These are phyloP conservation scores for Cristatella mucedo DNA, from an alignment of 2,888 invertebrate species.

Conservation along the genomic window DNA sequence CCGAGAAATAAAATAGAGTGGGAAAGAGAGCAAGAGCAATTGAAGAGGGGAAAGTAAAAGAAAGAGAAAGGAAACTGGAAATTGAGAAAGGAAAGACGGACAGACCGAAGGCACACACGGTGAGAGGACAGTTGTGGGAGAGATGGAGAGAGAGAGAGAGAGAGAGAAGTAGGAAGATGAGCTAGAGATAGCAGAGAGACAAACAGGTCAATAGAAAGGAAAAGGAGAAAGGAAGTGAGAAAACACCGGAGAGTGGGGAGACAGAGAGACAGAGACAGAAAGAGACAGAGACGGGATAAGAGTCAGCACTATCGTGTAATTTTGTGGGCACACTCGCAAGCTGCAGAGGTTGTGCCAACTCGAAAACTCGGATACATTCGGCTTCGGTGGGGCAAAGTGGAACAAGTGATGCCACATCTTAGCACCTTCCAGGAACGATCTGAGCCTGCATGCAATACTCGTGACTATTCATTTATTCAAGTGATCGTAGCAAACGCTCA, in stretches of 20 bases:
- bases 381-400: no score
- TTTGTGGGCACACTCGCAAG: no score
- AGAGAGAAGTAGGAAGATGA: not conserved
- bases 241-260: not conserved
- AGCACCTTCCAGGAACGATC: no score
- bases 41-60: slow-evolving; percentile 4
- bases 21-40: slow-evolving; percentile 2
- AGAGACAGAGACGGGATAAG: not conserved
- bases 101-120: slow-evolving; percentile 1
- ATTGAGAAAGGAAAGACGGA: not conserved
- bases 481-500: no score
- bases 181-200: not conserved
- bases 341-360: no score
- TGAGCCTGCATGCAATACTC: no score
- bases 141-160: not conserved
- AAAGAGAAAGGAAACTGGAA: slow-evolving; percentile 2
- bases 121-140: not conserved
- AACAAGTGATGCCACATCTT: no score
- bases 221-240: not conserved
- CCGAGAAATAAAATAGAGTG: no score
- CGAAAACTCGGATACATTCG: no score
- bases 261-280: not conserved
- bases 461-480: no score
- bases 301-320: no score
- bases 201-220: not conserved